Percentiles rank a stretch among this genome's conserved stretches.
Evolutionary conservation across 2,113 vertebrate species (phyloP).

Genomic region (Oceanites oceanicus): DNA sequence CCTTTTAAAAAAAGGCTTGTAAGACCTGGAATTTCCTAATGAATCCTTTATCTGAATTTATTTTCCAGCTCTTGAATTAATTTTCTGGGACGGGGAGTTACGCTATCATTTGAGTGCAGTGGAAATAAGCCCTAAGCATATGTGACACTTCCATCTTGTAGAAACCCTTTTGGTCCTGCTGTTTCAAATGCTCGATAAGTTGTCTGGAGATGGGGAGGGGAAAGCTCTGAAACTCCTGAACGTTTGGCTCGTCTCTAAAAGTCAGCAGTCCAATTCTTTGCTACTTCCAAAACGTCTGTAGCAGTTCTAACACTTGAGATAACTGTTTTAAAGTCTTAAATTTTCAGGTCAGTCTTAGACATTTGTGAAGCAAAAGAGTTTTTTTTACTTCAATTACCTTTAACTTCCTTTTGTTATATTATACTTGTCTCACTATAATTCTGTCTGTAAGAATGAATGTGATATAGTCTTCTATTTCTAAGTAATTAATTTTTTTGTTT

Average conservation of each 20-base stretch:
- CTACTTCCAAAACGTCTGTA: background rate
- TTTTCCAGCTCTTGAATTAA: background rate
- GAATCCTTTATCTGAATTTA: background rate
- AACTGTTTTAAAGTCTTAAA: background rate
- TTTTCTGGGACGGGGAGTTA: background rate
- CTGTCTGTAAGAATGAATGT: background rate
- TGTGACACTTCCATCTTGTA: background rate
- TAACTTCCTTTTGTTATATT: background rate
- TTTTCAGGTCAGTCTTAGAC: background rate
- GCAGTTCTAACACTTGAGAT: background rate
- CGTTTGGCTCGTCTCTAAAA: background rate
- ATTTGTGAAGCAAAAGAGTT: background rate
- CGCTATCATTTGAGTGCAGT: fast-evolving
- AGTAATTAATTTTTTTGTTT: background rate
- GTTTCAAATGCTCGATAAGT: background rate
- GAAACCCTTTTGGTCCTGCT: background rate
- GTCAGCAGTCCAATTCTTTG: background rate
- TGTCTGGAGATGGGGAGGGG: background rate
- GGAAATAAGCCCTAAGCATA: background rate
- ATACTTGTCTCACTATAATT: fast-evolving
- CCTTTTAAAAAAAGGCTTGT: background rate
- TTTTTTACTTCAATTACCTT: background rate
- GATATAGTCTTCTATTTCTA: background rate
- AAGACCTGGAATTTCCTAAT: background rate
- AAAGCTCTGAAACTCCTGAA: background rate